Base-by-base conservation (phyloP, 2,113 vertebrate species). In the Muscicapa adusta region DNA sequence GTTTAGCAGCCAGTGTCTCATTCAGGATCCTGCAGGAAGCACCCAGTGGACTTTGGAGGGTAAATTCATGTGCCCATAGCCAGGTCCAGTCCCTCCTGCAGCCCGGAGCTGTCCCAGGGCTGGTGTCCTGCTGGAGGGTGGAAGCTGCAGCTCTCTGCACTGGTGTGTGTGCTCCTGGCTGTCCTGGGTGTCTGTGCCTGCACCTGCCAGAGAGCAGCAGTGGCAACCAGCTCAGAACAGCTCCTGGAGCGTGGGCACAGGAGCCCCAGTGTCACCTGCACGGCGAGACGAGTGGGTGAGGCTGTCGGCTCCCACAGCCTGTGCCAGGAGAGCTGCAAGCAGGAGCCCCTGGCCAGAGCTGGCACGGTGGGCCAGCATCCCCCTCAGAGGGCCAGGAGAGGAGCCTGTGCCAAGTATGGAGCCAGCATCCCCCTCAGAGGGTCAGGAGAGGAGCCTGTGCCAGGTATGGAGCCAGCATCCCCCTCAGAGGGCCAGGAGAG, bases 21-120 rank as follows among this genome's bases (percentile, higher is more conserved):
- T 23, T 31, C 53, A 50, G 16, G 43, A 57, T 36, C 53, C 45
- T 31, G 18, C 4, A 10, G 63, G 48, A 75, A 91, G 43, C 26
- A 54, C 3, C 3, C 0, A 0, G 15, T 51, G 31, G 36, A 54
- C 29, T 63, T 12, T 8, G 31, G 54, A 75, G 15, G 33, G 58
- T 15, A 94, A 70, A 88, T 72, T 57, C 38, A 16, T 18, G 15
- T 18, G 22, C 33, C 14, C 9, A 5, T 3, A 9, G 14, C 12
- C 26, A 33, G 33, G 33, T 13, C 6, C 7, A 12, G 42, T 12
- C 38, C 26, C 23, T 31, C 16, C 48, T 19, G 28, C n/a, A 51
- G 42, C 22, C 42, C 54, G 58, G 47, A 42, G 43, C 29, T 31
- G n/a, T 34, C 29, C 24, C 29, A 24, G 45, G 18, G 16, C 20